Base-by-base conservation (phyloP, 1,140 invertebrate genomes). In the Euwallacea similis region DNA sequence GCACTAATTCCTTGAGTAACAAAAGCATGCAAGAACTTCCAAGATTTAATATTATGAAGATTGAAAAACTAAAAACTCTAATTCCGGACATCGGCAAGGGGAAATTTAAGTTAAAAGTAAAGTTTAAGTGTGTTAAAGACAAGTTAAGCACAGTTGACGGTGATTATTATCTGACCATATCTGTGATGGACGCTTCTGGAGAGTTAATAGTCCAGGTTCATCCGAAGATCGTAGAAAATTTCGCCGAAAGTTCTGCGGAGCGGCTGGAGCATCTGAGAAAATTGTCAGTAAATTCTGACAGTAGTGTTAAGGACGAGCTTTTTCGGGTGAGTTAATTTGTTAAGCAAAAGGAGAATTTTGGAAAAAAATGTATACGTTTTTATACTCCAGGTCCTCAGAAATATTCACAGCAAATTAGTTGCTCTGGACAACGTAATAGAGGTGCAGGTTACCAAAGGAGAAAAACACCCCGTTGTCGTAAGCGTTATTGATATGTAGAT, bases 91-190 rank as follows among this genome's bases (percentile, higher is more conserved):
- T 74, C 13, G 44, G 58, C 21, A 73, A 66, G n/a, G 73, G 71
- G n/a, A 74, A 69, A 21, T 79, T 75, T 63, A 79, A 73, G 69
- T 74, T 79, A 42, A 75, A 65, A 66, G 78, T 70, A 2, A 78
- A 79, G 71, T 80, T 79, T 68, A 75, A 74, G 67, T 58, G 50
- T 0, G 68, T 79, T 43, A 42, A 71, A 11, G 67, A 78, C 53
- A 79, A 79, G 66, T 53, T 80, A 56, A 73, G 69, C 6, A 43
- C 76, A 9, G 50, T 59, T 47, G 62, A 73, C 7, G 58, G 73
- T 10, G 66, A 66, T 46, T 77, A 73, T 69, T 53, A 66, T 42
- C 58, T 79, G 21, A 60, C 73, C n/a, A 74, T 79, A 16, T 63
- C 65, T 60, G 70, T 80, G 41, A 63, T 46, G 61, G 78, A 79